Evolutionary conservation across 2,113 vertebrate species (phyloP).

Genomic region (Pangasianodon gigas): DNA sequence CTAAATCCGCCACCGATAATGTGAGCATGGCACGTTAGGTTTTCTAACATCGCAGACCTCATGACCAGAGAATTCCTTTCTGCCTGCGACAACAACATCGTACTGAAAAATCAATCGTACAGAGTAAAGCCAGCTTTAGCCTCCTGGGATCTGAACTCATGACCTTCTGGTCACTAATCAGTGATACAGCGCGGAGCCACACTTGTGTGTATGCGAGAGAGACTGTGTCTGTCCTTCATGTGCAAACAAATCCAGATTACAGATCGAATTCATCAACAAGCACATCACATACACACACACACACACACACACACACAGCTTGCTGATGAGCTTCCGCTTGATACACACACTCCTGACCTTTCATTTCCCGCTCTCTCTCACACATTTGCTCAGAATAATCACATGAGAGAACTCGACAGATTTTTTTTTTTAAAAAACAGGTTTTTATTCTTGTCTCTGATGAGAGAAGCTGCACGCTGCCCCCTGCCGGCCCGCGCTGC

Average conservation of each 20-base stretch:
- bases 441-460: neutral
- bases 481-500: neutral
- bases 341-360: conserved; percentile 26
- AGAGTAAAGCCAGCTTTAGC: neutral
- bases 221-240: neutral
- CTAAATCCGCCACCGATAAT: neutral
- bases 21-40: neutral
- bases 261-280: neutral
- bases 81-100: too few relatives aligned
- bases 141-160: neutral
- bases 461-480: neutral
- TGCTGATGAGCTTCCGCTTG: conserved; percentile 12
- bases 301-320: neutral
- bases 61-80: neutral
- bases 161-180: neutral
- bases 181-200: neutral
- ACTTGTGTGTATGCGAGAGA: neutral
- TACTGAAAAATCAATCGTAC: neutral
- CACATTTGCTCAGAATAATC: conserved; percentile 24
- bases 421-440: neutral
- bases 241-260: conserved; percentile 6
- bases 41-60: neutral
- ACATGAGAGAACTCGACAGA: neutral
- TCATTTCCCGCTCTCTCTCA: neutral
- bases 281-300: neutral